A percentile compares a stretch with the other conserved stretches of the same genome.
phyloP scores from a whole-genome alignment of 2,888 invertebrate genomes.

The Electrophaes corylata region DNA sequence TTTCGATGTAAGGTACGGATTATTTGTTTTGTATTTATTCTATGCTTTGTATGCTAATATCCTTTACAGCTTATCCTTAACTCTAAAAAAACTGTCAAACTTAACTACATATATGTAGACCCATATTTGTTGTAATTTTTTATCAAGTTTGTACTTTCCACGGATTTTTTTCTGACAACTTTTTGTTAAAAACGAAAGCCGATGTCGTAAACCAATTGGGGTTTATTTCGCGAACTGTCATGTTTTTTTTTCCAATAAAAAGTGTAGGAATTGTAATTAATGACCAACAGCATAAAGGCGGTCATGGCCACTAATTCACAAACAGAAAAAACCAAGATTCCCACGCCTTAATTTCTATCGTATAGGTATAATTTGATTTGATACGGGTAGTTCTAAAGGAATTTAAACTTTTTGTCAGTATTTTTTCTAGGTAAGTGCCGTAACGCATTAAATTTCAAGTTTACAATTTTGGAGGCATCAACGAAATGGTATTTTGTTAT shows the following conservation, averaged over 20 bases:
- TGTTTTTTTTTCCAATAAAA: constrained; percentile 18
- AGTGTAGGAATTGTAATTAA: constrained; percentile 35
- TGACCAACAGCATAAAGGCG: constrained; percentile 32
- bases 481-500: neutral
- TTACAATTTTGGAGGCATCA: constrained; percentile 20
- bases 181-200: constrained; percentile 22
- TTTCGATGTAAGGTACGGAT: too few relatives aligned
- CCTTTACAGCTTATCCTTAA: too few relatives aligned
- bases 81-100: neutral
- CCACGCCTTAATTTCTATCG: constrained; percentile 69
- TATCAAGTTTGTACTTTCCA: neutral
- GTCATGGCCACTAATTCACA: constrained; percentile 53
- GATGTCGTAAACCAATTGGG: constrained; percentile 21
- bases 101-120: neutral
- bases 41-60: too few relatives aligned
- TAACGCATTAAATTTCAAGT: constrained; percentile 26
- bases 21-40: too few relatives aligned
- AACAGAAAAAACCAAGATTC: constrained; percentile 55
- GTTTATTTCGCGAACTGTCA: constrained; percentile 18
- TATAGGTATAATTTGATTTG: constrained; percentile 71
- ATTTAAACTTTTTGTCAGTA: constrained; percentile 51
- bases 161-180: constrained; percentile 3
- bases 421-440: constrained; percentile 27
- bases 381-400: constrained; percentile 59
- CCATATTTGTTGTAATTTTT: neutral